Evolutionary conservation across 2,888 invertebrate genomes (phyloP), one percentile per base, ranked within the genome.

Genomic region (Eristalis tenax): DNA sequence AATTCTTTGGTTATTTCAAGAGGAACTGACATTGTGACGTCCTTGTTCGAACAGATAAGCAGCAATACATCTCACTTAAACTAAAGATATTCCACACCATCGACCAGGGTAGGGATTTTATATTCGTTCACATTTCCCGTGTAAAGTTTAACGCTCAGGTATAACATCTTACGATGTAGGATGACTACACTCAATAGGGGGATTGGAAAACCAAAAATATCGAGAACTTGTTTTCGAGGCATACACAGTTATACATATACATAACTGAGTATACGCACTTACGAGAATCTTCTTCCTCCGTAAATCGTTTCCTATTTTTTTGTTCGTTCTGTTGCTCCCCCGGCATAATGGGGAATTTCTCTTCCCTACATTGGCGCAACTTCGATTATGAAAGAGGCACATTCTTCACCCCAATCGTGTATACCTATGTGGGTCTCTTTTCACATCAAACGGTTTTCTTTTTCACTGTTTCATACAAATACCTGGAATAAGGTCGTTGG

Each of bases 381-480:
- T 86, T 79, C 78, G 74, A 83, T 83, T 83, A 82, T 57, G 83
- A 86, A 86, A 79, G 75, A n/a, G 68, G 71, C 70, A 57, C 86
- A 86, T 86, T 82, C 86, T 82, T 66, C 28, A 61, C 43, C 74
- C 61, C 50, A 18, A 43, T 18, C 50, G n/a, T 8, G 6, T 68
- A 28, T 61, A n/a, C n/a, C n/a, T n/a, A 35, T 74, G 56, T 65
- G 77, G 77, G 78, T 56, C 32, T 74, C 38, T 61, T 13, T 59
- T 59, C 4, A 23, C 66, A 32, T 11, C 6, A 64, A 77, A 63
- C 35, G 26, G 43, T 26, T 73, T 65, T 43, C 75, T 84, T 50
- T 35, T 75, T 70, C 13, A 59, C 59, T 13, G 23, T 23, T 15
- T 28, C 13, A 15, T 59, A 74, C 69, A 56, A 70, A 50, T 74